Base-by-base conservation (phyloP, 2,797 vertebrate genomes). In the Cryptoblepharus egeriae region DNA sequence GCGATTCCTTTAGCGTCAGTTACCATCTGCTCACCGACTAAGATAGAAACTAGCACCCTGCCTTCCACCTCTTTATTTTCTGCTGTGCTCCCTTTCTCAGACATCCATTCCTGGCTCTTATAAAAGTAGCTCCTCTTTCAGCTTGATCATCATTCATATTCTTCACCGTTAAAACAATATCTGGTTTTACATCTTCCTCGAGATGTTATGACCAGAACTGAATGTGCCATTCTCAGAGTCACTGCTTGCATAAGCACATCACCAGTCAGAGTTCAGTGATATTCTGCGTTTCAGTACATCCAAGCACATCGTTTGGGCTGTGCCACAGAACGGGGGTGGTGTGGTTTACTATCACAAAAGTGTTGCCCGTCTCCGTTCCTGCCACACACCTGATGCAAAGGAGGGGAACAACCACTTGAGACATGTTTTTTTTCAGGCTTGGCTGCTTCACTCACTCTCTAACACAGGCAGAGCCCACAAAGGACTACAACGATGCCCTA, bases 11-110 rank as follows among this genome's bases (percentile, higher is more conserved):
- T 30, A 63, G 81, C 68, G 22, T 83, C 75, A 83, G 45, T 61
- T 65, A 71, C 75, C 81, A 83, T 83, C 68, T 83, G 75, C 72
- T 77, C 58, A 39, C 12, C 1, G 71, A 77, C 72, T 83, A 77
- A 77, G 58, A 77, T 64, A 57, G 81, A 78, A 83, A 77, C 49
- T 32, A 65, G 58, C 58, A 78, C 52, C n/a, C 61, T 52, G 30
- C 32, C 63, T 67, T 45, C 55, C 42, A 24, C 22, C 49, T 64
- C 58, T 37, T 26, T 64, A 28, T 52, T 65, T 52, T 77, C 57
- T 78, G 28, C 42, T 28, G 12, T 73, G 9, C 32, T 77, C 57
- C 68, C 35, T 57, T 42, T 64, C 42, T 64, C 16, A 28, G 9
- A 30, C 63, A 10, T 28, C 24, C 30, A 35, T 63, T 28, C 13